Conservation (phyloP, 2,797 vertebrate species). For the Argyrosomus regius region DNA sequence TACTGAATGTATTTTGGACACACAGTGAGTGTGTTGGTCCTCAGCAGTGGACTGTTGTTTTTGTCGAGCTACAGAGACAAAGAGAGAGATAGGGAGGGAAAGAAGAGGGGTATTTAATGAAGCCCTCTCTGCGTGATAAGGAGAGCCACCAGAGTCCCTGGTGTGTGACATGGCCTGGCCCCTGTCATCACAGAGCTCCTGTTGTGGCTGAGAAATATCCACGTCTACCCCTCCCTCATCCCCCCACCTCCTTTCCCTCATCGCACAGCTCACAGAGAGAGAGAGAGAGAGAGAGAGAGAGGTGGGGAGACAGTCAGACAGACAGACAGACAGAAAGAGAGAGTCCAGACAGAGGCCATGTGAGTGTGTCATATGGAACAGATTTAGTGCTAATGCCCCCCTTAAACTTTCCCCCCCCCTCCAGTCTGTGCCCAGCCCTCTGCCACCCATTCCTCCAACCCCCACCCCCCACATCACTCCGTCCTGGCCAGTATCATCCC, state of each 20-base stretch:
- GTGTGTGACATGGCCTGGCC: slow-evolving; percentile 76
- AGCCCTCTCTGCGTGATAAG: slow-evolving; percentile 70
- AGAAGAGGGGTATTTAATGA: slow-evolving; percentile 57
- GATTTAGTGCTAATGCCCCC: slow-evolving; percentile 89
- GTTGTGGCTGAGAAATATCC: slow-evolving; percentile 78
- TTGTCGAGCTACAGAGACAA: slow-evolving; percentile 27
- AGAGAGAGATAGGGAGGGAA: slow-evolving; percentile 37
- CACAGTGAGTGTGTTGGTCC: slow-evolving; percentile 12
- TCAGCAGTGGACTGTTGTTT: slow-evolving; percentile 33
- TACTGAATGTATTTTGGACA: slow-evolving; percentile 8
- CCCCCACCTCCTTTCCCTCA: slow-evolving; percentile 45
- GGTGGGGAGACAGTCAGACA: slow-evolving; percentile 62
- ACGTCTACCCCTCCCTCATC: slow-evolving; percentile 34
- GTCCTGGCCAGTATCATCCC: slow-evolving; percentile 80
- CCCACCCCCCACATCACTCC: slow-evolving; percentile 30
- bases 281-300: slow-evolving; percentile 42
- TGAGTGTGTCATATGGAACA: slow-evolving; percentile 96
- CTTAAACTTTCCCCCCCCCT: neutral
- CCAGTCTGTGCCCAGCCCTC: slow-evolving; percentile 54
- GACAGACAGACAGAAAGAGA: slow-evolving; percentile 79
- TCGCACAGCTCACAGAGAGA: slow-evolving; percentile 30
- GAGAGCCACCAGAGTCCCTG: slow-evolving; percentile 71
- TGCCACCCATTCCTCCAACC: slow-evolving; percentile 56
- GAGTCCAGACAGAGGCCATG: slow-evolving; percentile 87
- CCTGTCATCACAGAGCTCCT: slow-evolving; percentile 80